Conservation (phyloP, 2,888 invertebrate genomes). For the Plutella xylostella region DNA sequence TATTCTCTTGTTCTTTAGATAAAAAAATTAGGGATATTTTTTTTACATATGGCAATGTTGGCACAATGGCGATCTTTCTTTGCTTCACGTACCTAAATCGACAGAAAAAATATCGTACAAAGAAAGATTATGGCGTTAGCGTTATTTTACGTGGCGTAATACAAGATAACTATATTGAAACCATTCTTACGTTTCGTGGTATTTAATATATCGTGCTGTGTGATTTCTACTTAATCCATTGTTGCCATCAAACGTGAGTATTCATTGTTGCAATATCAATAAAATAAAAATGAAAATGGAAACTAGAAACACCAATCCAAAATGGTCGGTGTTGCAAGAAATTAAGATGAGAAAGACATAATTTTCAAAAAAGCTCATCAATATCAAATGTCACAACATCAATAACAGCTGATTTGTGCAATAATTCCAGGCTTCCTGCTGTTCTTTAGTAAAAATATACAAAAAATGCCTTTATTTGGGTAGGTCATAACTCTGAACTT, state of each 20-base stretch:
- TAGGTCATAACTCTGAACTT: too few relatives aligned
- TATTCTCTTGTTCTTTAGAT: too few relatives aligned
- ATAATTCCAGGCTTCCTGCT: too few relatives aligned
- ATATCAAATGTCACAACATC: too few relatives aligned
- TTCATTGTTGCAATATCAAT: slow-evolving; percentile 57
- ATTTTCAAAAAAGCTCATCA: too few relatives aligned
- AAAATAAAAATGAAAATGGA: slow-evolving; percentile 33
- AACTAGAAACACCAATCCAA: slow-evolving; percentile 53
- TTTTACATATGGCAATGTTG: slow-evolving; percentile 17
- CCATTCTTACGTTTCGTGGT: neutral
- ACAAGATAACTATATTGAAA: slow-evolving; percentile 9
- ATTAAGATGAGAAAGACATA: neutral
- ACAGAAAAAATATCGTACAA: neutral
- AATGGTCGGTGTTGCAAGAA: slow-evolving; percentile 52
- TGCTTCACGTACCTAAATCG: neutral
- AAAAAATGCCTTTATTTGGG: too few relatives aligned
- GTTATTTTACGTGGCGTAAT: slow-evolving; percentile 11
- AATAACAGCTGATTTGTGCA: too few relatives aligned
- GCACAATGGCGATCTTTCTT: slow-evolving; percentile 5
- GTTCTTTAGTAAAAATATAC: too few relatives aligned
- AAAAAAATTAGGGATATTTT: neutral
- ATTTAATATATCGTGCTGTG: too few relatives aligned
- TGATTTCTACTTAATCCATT: slow-evolving; percentile 22
- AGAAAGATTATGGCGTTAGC: neutral
- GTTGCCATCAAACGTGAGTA: slow-evolving; percentile 58